These are phyloP conservation scores for Heloderma charlesbogerti DNA, from an alignment of 2,113 vertebrate species.

Conservation along the genomic window DNA sequence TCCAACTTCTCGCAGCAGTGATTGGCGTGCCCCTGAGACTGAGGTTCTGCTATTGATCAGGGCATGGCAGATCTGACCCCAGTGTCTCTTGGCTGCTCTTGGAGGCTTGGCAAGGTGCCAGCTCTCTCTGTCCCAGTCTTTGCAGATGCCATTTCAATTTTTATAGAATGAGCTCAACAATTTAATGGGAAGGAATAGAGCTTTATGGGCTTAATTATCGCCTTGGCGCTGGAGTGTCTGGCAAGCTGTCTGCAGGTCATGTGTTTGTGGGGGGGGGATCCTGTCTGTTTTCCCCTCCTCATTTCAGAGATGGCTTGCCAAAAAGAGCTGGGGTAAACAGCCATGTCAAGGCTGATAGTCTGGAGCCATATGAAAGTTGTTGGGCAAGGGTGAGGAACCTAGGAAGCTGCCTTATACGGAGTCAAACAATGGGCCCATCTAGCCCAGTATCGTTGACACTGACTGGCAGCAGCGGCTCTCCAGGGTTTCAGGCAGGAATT, in stretches of 20 bases:
- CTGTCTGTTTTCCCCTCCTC: too few relatives aligned
- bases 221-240: constrained; percentile 28
- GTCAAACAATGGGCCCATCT: too few relatives aligned
- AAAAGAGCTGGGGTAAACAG: neutral
- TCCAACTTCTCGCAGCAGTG: neutral
- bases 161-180: constrained; percentile 48
- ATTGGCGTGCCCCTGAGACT: too few relatives aligned
- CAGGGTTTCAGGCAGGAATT: too few relatives aligned
- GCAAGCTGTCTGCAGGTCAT: neutral
- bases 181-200: constrained; percentile 52
- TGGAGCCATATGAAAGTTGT: neutral
- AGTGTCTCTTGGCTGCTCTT: neutral
- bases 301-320: neutral
- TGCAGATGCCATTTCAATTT: constrained; percentile 35
- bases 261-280: too few relatives aligned
- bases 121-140: neutral
- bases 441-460: too few relatives aligned
- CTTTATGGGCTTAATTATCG: constrained; percentile 52
- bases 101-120: neutral
- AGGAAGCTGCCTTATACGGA: neutral
- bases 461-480: too few relatives aligned
- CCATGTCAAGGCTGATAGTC: neutral
- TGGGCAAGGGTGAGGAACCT: neutral
- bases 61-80: neutral
- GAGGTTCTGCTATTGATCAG: neutral